phyloP scores from a whole-genome alignment of 2,113 vertebrate genomes.

The Strigops habroptila region DNA sequence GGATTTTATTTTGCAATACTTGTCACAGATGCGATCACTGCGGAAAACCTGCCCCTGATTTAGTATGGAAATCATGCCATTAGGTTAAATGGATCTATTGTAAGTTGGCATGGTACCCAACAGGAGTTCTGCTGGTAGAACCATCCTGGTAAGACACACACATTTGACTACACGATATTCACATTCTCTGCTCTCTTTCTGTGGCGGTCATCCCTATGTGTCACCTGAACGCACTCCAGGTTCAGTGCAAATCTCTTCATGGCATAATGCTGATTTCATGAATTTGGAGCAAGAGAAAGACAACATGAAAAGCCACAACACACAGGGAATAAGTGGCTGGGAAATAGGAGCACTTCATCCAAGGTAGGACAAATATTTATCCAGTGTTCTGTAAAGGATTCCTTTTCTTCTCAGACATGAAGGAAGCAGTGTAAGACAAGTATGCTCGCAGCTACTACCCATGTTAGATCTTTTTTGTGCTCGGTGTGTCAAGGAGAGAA shows the following conservation, averaged over 20 bases:
- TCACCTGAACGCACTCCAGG: not conserved
- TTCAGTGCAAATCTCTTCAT: not conserved
- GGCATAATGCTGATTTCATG: not conserved
- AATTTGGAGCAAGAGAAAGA: not conserved
- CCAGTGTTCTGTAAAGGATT: not conserved
- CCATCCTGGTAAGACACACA: not conserved
- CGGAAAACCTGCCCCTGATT: not conserved
- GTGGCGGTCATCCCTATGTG: not conserved
- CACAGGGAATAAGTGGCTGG: not conserved
- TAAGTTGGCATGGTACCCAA: too few species aligned
- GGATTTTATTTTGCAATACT: not conserved
- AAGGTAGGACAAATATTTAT: not conserved
- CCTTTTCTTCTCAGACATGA: slow-evolving; percentile 34
- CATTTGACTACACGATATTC: not conserved
- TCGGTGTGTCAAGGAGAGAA: slow-evolving; percentile 1
- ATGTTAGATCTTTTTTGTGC: not conserved
- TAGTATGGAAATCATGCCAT: not conserved
- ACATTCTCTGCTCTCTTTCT: not conserved
- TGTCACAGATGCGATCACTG: not conserved
- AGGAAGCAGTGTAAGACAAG: not conserved
- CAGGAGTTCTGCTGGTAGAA: not conserved
- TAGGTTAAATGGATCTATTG: not conserved
- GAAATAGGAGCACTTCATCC: not conserved
- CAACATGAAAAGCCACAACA: not conserved
- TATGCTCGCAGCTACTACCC: not conserved